Percentiles rank a stretch among this genome's conserved stretches.
Evolutionary conservation across 2,113 vertebrate genomes (phyloP).

Genomic region (Cricetomys ansorgei): DNA sequence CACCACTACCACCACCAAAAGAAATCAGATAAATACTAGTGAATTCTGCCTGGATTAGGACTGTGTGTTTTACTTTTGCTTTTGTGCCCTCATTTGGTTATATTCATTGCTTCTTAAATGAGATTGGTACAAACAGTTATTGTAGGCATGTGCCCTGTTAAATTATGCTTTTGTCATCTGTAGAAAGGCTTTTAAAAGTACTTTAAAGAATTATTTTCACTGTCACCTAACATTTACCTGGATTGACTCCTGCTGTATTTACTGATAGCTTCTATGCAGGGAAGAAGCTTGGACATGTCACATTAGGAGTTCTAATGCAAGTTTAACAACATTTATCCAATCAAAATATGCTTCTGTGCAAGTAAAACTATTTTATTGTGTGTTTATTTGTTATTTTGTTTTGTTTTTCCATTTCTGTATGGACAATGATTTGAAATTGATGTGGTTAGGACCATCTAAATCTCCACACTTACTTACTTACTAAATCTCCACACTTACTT

Average conservation of each 20-base stretch:
- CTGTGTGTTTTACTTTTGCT: not conserved
- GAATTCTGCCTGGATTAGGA: not conserved
- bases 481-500: no score
- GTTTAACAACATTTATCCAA: not conserved
- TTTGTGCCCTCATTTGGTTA: not conserved
- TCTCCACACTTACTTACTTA: no score
- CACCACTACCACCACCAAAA: not conserved
- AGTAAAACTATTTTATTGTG: not conserved
- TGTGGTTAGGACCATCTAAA: slow-evolving; percentile 31
- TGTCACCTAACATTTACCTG: not conserved
- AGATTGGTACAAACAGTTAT: not conserved
- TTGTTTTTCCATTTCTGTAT: slow-evolving; percentile 20
- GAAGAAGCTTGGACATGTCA: not conserved
- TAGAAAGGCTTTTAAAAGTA: not conserved
- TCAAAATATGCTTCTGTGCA: not conserved
- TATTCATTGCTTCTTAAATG: not conserved
- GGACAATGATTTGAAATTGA: slow-evolving; percentile 6
- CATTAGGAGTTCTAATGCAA: not conserved
- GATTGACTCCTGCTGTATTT: not conserved
- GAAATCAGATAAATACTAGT: not conserved
- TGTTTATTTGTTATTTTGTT: not conserved
- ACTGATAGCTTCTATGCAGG: not conserved
- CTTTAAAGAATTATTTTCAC: not conserved
- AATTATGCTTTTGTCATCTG: not conserved
- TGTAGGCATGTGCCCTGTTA: not conserved